Conservation (phyloP, 2,797 vertebrate species). For the Hyperoplus lanceolatus region DNA sequence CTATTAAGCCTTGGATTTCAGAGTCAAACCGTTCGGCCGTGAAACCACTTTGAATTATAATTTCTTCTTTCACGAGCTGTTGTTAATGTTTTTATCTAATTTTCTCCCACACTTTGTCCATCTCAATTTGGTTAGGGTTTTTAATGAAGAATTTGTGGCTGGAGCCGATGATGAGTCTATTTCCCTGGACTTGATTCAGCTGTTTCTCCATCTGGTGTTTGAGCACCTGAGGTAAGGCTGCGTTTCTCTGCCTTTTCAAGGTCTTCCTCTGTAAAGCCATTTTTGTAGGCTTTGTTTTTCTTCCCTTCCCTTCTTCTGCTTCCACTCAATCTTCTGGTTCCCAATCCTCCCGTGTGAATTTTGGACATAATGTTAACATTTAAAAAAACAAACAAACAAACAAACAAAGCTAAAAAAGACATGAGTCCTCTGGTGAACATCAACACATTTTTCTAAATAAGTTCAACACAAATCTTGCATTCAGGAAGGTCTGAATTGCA, state of each 20-base stretch:
- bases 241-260: conserved; percentile 22
- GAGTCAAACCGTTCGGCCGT: conserved; percentile 63
- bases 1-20: conserved; percentile 68
- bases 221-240: conserved; percentile 68
- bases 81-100: conserved; percentile 41
- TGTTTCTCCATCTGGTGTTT: conserved; percentile 74
- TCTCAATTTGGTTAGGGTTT: conserved; percentile 47
- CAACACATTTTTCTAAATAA: conserved; percentile 4
- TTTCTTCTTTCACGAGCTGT: conserved; percentile 54
- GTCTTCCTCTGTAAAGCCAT: conserved; percentile 20
- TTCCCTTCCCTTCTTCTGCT: neutral
- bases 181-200: conserved; percentile 72
- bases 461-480: conserved; percentile 15
- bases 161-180: conserved; percentile 60
- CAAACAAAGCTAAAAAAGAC: neutral
- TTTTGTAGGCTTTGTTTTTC: conserved; percentile 29
- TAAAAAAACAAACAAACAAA: neutral
- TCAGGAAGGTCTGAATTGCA: neutral
- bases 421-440: neutral
- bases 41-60: conserved; percentile 76
- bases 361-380: conserved; percentile 18
- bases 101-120: conserved; percentile 37
- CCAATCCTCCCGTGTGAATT: conserved; percentile 12
- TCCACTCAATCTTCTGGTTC: conserved; percentile 8
- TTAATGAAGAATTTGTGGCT: conserved; percentile 63